Evolutionary conservation across 2,888 invertebrate genomes (phyloP).

Genomic region (Phasia obesa): DNA sequence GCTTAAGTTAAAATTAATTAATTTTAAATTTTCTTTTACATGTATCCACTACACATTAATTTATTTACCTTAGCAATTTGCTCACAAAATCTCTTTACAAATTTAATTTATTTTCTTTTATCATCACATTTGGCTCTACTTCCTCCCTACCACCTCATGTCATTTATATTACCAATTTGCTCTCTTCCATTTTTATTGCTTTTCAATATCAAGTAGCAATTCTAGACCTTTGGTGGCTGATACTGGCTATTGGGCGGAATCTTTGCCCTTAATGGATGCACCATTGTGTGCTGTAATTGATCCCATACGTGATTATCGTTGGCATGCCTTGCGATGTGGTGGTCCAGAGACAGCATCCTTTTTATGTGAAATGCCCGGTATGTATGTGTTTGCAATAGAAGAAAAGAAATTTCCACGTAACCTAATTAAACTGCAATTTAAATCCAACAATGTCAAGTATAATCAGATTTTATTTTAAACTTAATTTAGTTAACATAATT

Average conservation of each 20-base stretch:
- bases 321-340: slow-evolving; percentile 89
- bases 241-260: slow-evolving; percentile 88
- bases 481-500: slow-evolving; percentile 55
- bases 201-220: slow-evolving; percentile 75
- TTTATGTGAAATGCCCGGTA: slow-evolving; percentile 91
- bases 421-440: slow-evolving; percentile 62
- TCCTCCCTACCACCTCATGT: not conserved
- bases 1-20: too few relatives aligned
- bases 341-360: slow-evolving; percentile 91
- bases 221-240: slow-evolving; percentile 81
- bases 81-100: not conserved
- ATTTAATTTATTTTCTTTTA: not conserved
- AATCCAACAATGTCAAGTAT: slow-evolving; percentile 30
- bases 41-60: not conserved
- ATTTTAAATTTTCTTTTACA: too few relatives aligned
- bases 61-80: not conserved
- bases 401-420: slow-evolving; percentile 13
- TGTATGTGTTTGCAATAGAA: slow-evolving; percentile 66
- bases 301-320: slow-evolving; percentile 89
- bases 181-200: slow-evolving; percentile 26
- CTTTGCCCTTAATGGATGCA: slow-evolving; percentile 85
- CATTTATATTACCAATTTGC: slow-evolving; percentile 38
- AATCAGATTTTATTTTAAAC: slow-evolving; percentile 41
- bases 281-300: slow-evolving; percentile 90
- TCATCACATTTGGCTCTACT: not conserved